A percentile compares a stretch with the other conserved stretches of the same genome.
Evolutionary conservation across 2,797 vertebrate species (phyloP).

Genomic region (Acanthopagrus latus): DNA sequence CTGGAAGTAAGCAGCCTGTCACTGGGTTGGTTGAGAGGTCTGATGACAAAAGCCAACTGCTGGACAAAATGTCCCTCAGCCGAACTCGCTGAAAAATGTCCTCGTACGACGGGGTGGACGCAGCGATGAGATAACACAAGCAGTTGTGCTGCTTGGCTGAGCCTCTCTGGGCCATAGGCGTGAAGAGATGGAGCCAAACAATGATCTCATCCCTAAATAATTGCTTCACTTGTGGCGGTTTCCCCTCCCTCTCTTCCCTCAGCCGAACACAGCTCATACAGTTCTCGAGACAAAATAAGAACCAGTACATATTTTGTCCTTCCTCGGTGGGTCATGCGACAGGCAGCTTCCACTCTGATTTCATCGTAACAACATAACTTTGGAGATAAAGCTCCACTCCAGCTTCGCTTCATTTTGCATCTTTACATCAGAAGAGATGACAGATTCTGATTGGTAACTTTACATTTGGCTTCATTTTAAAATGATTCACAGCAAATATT

Average conservation of each 20-base stretch:
- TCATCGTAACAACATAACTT: constrained; percentile 41
- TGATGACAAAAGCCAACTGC: constrained; percentile 52
- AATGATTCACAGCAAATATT: constrained; percentile 14
- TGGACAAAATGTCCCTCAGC: constrained; percentile 68
- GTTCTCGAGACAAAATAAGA: constrained; percentile 78
- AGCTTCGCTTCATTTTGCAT: constrained; percentile 32
- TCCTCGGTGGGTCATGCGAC: constrained; percentile 66
- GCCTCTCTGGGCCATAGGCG: constrained; percentile 85
- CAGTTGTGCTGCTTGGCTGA: constrained; percentile 80
- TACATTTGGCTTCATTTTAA: constrained; percentile 11
- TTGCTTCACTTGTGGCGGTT: constrained; percentile 86
- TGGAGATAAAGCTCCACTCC: constrained; percentile 28
- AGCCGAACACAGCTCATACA: constrained; percentile 74
- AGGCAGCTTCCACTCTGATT: constrained; percentile 63
- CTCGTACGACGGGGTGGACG: constrained; percentile 62
- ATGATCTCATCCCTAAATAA: constrained; percentile 90
- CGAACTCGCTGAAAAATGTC: constrained; percentile 72
- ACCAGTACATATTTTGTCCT: constrained; percentile 72
- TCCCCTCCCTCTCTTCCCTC: constrained; percentile 73
- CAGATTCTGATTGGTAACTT: constrained; percentile 18
- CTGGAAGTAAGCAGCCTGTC: constrained; percentile 49
- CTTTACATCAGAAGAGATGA: constrained; percentile 32
- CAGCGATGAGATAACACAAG: constrained; percentile 82
- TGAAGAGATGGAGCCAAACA: constrained; percentile 88
- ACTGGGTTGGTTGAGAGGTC: constrained; percentile 15